Percentiles rank a stretch among this genome's conserved stretches.
Evolutionary conservation across 2,113 vertebrate species (phyloP).

Genomic region (Cercopithecus mona): DNA sequence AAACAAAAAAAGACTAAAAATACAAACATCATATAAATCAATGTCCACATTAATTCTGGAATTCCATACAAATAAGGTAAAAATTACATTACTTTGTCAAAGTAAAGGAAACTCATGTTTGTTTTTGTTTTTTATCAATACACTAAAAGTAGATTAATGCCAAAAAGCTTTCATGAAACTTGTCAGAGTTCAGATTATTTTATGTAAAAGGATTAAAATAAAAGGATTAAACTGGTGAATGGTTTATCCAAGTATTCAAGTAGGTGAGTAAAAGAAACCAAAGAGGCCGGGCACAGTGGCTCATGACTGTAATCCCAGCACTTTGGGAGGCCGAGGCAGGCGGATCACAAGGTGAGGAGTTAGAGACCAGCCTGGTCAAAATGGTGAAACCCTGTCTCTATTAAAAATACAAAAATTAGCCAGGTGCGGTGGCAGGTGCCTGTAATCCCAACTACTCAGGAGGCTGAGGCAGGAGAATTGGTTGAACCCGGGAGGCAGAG

Average conservation of each 20-base stretch:
- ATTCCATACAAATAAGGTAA: constrained; percentile 88
- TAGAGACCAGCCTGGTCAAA: no score
- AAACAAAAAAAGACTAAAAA: constrained; percentile 78
- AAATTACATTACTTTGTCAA: constrained; percentile 88
- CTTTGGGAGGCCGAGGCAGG: no score
- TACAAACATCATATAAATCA: constrained; percentile 90
- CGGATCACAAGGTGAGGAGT: no score
- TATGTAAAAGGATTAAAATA: constrained; percentile 80
- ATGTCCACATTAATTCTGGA: constrained; percentile 87
- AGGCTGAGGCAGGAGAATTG: no score
- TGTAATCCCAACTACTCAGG: no score
- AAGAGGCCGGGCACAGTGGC: background rate
- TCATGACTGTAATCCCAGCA: no score
- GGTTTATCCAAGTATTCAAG: constrained; percentile 88
- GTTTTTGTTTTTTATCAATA: constrained; percentile 65
- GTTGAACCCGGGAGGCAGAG: no score
- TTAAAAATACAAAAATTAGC: no score
- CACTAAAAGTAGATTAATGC: constrained; percentile 80
- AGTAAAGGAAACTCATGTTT: constrained; percentile 80
- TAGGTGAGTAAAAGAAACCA: constrained; percentile 79
- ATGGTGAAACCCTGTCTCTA: no score
- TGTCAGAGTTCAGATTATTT: constrained; percentile 79
- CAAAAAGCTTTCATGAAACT: constrained; percentile 81
- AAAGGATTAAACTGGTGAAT: constrained; percentile 80
- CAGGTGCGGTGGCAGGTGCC: no score